phyloP scores from a whole-genome alignment of 2,797 vertebrate species.

The Pipistrellus nathusii region DNA sequence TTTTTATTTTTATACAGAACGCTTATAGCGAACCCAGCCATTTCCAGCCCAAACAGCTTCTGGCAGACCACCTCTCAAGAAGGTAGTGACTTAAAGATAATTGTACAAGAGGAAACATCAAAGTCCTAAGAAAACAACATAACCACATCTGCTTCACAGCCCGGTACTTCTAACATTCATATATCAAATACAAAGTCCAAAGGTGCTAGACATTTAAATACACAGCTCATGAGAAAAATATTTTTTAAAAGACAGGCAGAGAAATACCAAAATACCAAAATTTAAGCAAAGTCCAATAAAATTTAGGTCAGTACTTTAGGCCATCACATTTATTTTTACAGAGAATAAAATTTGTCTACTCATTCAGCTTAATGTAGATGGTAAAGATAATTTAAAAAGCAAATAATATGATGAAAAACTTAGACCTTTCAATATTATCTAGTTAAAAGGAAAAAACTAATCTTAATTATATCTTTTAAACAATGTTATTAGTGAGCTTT shows the following conservation, averaged over 20 bases:
- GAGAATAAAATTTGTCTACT: background rate
- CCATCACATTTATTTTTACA: slow-evolving; percentile 28
- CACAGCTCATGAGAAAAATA: background rate
- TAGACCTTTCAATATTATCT: slow-evolving; percentile 34
- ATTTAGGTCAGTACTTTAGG: slow-evolving; percentile 35
- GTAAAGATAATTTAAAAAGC: slow-evolving; percentile 55
- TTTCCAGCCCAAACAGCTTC: slow-evolving; percentile 25
- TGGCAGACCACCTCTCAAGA: slow-evolving; percentile 40
- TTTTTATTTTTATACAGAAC: slow-evolving; percentile 9
- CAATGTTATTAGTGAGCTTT: slow-evolving; percentile 6
- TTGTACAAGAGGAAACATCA: slow-evolving; percentile 7
- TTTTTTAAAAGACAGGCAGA: background rate
- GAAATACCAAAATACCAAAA: slow-evolving; percentile 45
- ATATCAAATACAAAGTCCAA: slow-evolving; percentile 21
- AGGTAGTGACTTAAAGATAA: slow-evolving; percentile 3
- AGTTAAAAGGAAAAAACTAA: slow-evolving; percentile 27
- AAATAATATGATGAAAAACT: slow-evolving; percentile 56
- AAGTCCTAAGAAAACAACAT: background rate
- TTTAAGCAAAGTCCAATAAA: slow-evolving; percentile 4
- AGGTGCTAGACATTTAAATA: background rate
- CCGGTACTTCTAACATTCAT: background rate
- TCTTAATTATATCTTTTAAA: slow-evolving; percentile 39
- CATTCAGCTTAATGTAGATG: slow-evolving; percentile 6
- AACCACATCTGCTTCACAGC: background rate
- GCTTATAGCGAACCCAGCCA: background rate